Percentiles rank a stretch among this genome's conserved stretches.
Evolutionary conservation across 2,113 vertebrate genomes (phyloP).

Genomic region (Chaenogobius annularis): DNA sequence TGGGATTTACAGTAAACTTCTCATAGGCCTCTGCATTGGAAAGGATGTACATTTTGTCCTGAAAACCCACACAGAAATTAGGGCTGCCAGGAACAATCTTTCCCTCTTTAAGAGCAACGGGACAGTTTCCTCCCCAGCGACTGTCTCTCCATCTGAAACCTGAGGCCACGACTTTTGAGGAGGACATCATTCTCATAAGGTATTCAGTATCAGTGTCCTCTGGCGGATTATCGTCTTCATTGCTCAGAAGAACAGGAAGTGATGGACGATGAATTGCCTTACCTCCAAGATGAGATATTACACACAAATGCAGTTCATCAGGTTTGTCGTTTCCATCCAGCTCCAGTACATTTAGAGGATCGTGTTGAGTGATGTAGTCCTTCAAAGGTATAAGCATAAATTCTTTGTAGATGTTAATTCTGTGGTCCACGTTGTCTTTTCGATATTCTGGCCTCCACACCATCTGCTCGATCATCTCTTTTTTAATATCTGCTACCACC

Average conservation of each 20-base stretch:
- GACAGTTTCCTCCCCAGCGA: constrained; percentile 86
- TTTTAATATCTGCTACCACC: constrained; percentile 44
- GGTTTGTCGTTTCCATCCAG: constrained; percentile 84
- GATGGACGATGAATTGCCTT: constrained; percentile 61
- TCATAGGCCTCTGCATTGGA: constrained; percentile 82
- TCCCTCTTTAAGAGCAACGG: constrained; percentile 88
- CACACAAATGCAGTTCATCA: constrained; percentile 72
- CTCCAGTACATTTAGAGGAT: constrained; percentile 83
- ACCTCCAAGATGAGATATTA: constrained; percentile 53
- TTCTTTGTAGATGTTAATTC: constrained; percentile 80
- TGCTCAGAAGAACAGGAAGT: constrained; percentile 78
- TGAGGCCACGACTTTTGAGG: constrained; percentile 72
- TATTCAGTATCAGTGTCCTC: constrained; percentile 77
- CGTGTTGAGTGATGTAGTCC: constrained; percentile 84
- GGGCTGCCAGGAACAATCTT: constrained; percentile 76
- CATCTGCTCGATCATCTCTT: constrained; percentile 69
- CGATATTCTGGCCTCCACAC: constrained; percentile 84
- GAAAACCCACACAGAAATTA: constrained; percentile 86
- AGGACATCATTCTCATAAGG: constrained; percentile 76
- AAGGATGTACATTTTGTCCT: constrained; percentile 89
- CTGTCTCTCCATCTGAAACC: constrained; percentile 89
- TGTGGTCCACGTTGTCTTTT: constrained; percentile 69
- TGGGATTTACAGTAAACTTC: constrained; percentile 83
- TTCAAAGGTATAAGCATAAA: constrained; percentile 81
- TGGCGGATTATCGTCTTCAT: constrained; percentile 70